phyloP scores from a whole-genome alignment of 2,113 vertebrate genomes.

The Corythoichthys haematopterus region DNA sequence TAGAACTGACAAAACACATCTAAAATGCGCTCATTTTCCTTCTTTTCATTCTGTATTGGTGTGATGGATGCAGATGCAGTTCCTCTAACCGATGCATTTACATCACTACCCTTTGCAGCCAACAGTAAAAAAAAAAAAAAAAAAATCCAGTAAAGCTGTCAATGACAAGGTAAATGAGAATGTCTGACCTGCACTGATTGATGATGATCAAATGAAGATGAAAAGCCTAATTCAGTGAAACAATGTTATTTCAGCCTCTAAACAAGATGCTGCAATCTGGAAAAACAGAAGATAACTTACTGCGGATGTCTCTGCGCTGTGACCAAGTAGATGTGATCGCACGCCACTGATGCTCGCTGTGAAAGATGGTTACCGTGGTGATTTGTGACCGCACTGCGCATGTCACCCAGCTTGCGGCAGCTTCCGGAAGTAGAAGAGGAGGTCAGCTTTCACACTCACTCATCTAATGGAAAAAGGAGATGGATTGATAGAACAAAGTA shows the following conservation, averaged over 20 bases:
- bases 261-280: neutral
- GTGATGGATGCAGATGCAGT: neutral
- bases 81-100: neutral
- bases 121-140: neutral
- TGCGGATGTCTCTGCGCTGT: conserved; percentile 28
- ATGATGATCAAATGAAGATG: neutral
- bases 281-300: conserved; percentile 48
- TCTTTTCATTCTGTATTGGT: neutral
- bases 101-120: neutral
- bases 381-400: conserved; percentile 63
- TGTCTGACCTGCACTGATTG: conserved; percentile 2
- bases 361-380: conserved; percentile 67
- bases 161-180: neutral
- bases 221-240: too few relatives aligned
- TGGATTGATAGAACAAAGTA: neutral
- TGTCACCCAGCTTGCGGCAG: conserved; percentile 33
- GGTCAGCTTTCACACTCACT: conserved; percentile 15
- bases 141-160: conserved; percentile 1
- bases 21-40: neutral
- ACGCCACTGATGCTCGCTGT: conserved; percentile 43
- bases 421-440: conserved; percentile 32
- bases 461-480: neutral
- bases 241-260: neutral
- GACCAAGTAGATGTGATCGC: conserved; percentile 34
- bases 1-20: neutral